Evolutionary conservation across 2,797 vertebrate species (phyloP).

Genomic region (Propithecus deckenii): DNA sequence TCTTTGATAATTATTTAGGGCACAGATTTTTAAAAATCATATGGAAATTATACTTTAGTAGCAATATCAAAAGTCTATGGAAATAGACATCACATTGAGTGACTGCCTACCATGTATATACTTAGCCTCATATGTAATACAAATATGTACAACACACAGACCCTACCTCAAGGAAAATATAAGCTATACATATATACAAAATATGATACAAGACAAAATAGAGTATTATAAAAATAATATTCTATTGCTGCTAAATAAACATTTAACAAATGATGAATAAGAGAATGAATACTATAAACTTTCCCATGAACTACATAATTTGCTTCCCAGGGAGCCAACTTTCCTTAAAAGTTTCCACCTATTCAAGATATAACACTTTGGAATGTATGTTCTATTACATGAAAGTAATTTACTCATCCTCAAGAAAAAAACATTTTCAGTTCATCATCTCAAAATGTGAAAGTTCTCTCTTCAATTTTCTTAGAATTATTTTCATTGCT

Average conservation of each 20-base stretch:
- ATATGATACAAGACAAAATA: not conserved
- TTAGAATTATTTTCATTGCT: not conserved
- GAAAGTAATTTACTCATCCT: slow-evolving; percentile 18
- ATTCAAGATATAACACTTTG: not conserved
- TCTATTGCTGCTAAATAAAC: slow-evolving; percentile 21
- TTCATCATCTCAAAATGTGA: slow-evolving; percentile 33
- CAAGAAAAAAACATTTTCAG: slow-evolving; percentile 15
- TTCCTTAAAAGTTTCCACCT: not conserved
- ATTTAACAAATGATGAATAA: not conserved
- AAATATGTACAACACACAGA: not conserved
- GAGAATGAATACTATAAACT: not conserved
- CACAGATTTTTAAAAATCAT: not conserved
- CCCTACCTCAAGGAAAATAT: not conserved
- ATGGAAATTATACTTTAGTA: not conserved
- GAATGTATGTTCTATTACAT: not conserved
- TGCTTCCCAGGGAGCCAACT: not conserved
- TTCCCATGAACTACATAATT: not conserved
- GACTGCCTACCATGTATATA: not conserved
- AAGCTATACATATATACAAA: not conserved
- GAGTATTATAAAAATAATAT: not conserved
- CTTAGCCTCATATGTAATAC: not conserved
- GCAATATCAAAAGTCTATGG: not conserved
- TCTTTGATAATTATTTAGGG: slow-evolving; percentile 18
- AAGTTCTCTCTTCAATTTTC: not conserved
- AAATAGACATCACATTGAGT: not conserved